Conservation (phyloP, 2,797 vertebrate genomes). For the Anisognathus igniventris region DNA sequence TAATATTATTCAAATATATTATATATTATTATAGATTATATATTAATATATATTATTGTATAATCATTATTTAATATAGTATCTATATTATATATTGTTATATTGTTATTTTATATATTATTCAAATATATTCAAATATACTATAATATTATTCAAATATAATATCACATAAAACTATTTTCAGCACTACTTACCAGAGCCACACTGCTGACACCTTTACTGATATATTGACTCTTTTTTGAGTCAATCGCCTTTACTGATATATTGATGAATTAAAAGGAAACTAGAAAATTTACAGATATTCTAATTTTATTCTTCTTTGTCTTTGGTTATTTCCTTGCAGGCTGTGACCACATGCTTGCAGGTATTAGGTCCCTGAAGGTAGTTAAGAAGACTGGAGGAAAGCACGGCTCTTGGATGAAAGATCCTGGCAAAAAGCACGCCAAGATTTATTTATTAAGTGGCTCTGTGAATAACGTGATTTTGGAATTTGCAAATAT, state of each 20-base stretch:
- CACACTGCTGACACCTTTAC: not conserved
- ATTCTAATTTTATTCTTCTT: not conserved
- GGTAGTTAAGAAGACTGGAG: constrained; percentile 84
- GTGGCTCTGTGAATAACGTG: constrained; percentile 79
- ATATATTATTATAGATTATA: not conserved
- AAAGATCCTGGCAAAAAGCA: constrained; percentile 83
- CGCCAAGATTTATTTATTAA: constrained; percentile 86
- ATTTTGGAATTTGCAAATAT: constrained; percentile 83
- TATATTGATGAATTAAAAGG: not conserved
- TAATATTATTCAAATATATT: not conserved
- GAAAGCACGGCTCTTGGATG: constrained; percentile 86
- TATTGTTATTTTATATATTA: not conserved
- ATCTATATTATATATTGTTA: not conserved
- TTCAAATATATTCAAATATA: not conserved
- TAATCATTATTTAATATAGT: not conserved
- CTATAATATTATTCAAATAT: not conserved
- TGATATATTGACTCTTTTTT: not conserved
- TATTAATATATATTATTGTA: not conserved
- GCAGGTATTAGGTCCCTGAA: constrained; percentile 88
- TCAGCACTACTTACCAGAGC: not conserved
- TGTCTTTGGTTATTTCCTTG: not conserved
- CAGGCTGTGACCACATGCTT: constrained; percentile 84
- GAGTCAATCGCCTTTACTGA: not conserved
- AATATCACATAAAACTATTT: not conserved
- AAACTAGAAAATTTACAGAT: not conserved